A percentile compares a stretch with the other conserved stretches of the same genome.
phyloP scores from a whole-genome alignment of 2,113 vertebrate genomes.

The Anolis sagrei region DNA sequence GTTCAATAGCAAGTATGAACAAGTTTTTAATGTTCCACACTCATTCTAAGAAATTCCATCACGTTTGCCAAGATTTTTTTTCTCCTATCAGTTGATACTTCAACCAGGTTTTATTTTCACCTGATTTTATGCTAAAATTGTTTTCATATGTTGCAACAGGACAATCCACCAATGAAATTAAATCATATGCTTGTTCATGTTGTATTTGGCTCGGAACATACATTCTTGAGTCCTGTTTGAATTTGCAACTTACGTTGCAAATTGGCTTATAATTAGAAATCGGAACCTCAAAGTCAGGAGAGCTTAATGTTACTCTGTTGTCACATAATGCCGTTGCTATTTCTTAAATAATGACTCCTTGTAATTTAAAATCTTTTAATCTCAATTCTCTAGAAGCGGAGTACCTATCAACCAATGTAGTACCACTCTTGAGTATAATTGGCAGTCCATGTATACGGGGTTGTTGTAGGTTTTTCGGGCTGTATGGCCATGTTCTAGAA shows the following conservation, averaged over 20 bases:
- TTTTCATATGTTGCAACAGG: neutral
- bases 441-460: neutral
- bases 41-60: slow-evolving; percentile 15
- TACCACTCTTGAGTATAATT: neutral
- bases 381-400: neutral
- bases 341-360: neutral
- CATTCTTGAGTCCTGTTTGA: neutral
- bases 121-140: neutral
- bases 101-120: slow-evolving; percentile 4
- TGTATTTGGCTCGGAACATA: neutral
- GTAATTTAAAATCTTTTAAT: neutral
- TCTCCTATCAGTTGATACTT: neutral
- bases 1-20: neutral
- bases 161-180: neutral
- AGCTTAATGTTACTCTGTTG: neutral
- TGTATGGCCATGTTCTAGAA: no score
- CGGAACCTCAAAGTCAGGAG: neutral
- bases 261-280: neutral
- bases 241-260: neutral
- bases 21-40: neutral
- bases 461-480: no score
- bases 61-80: neutral
- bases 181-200: neutral
- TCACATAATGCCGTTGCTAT: neutral
- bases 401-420: neutral